Percentiles rank a stretch among this genome's conserved stretches.
These are phyloP conservation scores for Diadumene lineata DNA, from an alignment of 92 coral and sea anemone species.

Conservation along the genomic window DNA sequence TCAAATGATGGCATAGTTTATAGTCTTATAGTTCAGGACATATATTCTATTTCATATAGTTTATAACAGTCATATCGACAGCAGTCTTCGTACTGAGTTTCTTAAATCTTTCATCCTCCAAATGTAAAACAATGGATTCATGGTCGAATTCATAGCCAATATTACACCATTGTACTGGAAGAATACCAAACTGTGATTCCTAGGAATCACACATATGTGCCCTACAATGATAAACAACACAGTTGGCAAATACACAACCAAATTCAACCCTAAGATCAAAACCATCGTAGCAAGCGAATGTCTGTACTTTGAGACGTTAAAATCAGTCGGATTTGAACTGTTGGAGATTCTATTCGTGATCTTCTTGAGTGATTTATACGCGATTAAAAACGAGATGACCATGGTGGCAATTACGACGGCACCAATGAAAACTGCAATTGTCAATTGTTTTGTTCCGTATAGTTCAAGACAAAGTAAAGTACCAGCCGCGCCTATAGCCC, in stretches of 20 bases:
- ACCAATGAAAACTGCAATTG: background rate
- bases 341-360: background rate
- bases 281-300: constrained; percentile 15
- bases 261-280: background rate
- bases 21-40: too few relatives aligned
- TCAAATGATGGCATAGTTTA: too few relatives aligned
- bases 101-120: constrained; percentile 32
- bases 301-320: constrained; percentile 7
- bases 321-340: background rate
- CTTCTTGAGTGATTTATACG: constrained; percentile 19
- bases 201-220: background rate
- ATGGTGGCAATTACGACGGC: background rate
- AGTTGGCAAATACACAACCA: constrained; percentile 7
- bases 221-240: background rate
- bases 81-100: background rate
- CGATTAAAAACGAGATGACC: background rate
- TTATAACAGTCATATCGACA: background rate
- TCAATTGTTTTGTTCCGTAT: background rate
- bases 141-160: constrained; percentile 14
- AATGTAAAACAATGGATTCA: constrained; percentile 20
- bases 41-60: too few relatives aligned
- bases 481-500: background rate
- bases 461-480: background rate
- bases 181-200: constrained; percentile 1
- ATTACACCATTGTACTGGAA: constrained; percentile 15